Evolutionary conservation across 2,888 invertebrate genomes (phyloP).

Genomic region (Liposcelis brunnea): DNA sequence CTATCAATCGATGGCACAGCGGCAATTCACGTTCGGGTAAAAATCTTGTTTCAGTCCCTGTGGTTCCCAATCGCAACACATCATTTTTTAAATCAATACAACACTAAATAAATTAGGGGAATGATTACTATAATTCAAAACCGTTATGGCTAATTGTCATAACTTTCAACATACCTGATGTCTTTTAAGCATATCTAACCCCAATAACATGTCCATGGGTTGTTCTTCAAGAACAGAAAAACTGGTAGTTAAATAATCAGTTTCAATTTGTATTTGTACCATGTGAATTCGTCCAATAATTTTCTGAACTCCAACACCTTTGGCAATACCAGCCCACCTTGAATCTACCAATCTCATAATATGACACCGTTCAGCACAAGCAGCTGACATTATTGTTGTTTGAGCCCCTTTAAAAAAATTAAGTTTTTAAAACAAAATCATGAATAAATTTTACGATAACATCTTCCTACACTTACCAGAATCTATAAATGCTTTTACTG

Average conservation of each 20-base stretch:
- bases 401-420: slow-evolving; percentile 50
- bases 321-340: slow-evolving; percentile 90
- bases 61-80: slow-evolving; percentile 80
- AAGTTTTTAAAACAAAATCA: not conserved
- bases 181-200: slow-evolving; percentile 90
- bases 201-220: slow-evolving; percentile 95
- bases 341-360: slow-evolving; percentile 80
- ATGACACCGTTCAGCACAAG: slow-evolving; percentile 86
- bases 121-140: not conserved
- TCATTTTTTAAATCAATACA: slow-evolving; percentile 81
- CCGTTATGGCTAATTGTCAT: no score
- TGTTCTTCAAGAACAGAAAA: slow-evolving; percentile 94
- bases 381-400: slow-evolving; percentile 94
- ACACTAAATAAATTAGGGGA: slow-evolving; percentile 38
- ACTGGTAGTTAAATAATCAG: slow-evolving; percentile 83
- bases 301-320: slow-evolving; percentile 91
- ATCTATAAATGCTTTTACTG: slow-evolving; percentile 96
- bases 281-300: slow-evolving; percentile 95
- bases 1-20: not conserved
- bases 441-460: no score
- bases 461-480: no score
- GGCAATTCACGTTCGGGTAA: slow-evolving; percentile 64
- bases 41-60: slow-evolving; percentile 79
- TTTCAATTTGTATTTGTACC: slow-evolving; percentile 91
- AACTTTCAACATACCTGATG: slow-evolving; percentile 52